Evolutionary conservation across 2,888 invertebrate species (phyloP).

Genomic region (Hipparchia sbordonii): DNA sequence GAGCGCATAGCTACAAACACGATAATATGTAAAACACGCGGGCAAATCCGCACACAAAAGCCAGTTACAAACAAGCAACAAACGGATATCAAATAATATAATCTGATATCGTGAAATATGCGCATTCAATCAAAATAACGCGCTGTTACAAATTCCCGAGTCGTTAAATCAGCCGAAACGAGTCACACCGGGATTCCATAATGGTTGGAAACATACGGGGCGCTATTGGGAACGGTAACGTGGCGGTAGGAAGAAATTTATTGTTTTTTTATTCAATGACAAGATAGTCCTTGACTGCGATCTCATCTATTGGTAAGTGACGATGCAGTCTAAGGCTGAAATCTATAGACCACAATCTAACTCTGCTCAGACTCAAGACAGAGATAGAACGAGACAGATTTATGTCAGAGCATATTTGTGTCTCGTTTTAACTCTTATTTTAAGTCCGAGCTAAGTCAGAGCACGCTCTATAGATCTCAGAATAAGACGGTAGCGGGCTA

Average conservation of each 20-base stretch:
- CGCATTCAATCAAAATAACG: conserved; percentile 57
- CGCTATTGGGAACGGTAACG: neutral
- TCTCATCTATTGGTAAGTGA: too few species aligned
- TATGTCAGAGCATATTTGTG: too few species aligned
- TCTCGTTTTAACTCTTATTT: too few species aligned
- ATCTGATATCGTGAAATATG: conserved; percentile 40
- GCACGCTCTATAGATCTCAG: too few species aligned
- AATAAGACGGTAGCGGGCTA: too few species aligned
- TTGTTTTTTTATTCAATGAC: neutral
- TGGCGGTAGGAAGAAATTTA: neutral
- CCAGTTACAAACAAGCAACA: conserved; percentile 10
- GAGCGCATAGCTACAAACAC: neutral
- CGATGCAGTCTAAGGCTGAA: too few species aligned
- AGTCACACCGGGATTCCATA: conserved; percentile 48
- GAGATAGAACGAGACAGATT: too few species aligned
- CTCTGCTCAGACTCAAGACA: too few species aligned
- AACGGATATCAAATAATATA: conserved; percentile 24
- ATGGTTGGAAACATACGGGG: conserved; percentile 47
- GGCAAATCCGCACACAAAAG: conserved; percentile 12
- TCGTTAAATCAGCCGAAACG: conserved; percentile 63
- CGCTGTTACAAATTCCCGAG: conserved; percentile 60
- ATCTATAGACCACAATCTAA: too few species aligned
- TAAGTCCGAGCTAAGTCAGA: too few species aligned
- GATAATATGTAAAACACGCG: neutral
- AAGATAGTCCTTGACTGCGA: too few species aligned